Conservation (phyloP, 2,113 vertebrate genomes). For the Meleagris gallopavo region DNA sequence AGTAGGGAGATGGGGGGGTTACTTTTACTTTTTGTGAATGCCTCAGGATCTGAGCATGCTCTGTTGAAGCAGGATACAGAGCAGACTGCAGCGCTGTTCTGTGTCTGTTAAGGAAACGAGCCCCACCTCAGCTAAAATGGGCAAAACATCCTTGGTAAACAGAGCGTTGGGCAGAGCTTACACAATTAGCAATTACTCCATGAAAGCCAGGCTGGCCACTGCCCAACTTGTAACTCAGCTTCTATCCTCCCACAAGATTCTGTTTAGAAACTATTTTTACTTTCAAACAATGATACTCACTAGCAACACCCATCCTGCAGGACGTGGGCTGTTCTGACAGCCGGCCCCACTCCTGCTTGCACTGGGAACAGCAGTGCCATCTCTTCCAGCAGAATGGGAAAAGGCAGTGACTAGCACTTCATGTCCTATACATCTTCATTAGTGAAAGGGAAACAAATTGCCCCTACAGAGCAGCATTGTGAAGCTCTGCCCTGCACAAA, state of each 20-base stretch:
- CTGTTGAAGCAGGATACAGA: slow-evolving; percentile 72
- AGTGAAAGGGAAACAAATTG: slow-evolving; percentile 52
- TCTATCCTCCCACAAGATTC: slow-evolving; percentile 59
- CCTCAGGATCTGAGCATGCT: slow-evolving; percentile 69
- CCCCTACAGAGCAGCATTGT: slow-evolving; percentile 8
- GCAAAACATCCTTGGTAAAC: slow-evolving; percentile 77
- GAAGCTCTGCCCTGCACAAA: not conserved
- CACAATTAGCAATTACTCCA: slow-evolving; percentile 64
- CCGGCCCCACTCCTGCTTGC: not conserved
- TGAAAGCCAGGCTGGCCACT: slow-evolving; percentile 29
- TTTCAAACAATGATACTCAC: slow-evolving; percentile 48
- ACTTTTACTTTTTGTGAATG: slow-evolving; percentile 56
- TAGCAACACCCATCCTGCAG: slow-evolving; percentile 63
- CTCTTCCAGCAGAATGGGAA: not conserved
- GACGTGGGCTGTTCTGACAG: slow-evolving; percentile 9
- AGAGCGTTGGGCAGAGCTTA: slow-evolving; percentile 67
- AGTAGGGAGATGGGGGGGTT: not conserved
- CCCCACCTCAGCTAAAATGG: slow-evolving; percentile 77
- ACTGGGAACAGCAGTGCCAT: not conserved
- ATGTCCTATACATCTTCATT: slow-evolving; percentile 45
- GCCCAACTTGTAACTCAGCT: slow-evolving; percentile 48
- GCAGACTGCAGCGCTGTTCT: slow-evolving; percentile 72
- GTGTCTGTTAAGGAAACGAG: slow-evolving; percentile 76
- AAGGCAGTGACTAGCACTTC: slow-evolving; percentile 28
- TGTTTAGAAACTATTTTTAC: slow-evolving; percentile 68